Percentiles rank a stretch among this genome's conserved stretches.
These are phyloP conservation scores for Protonibea diacanthus DNA, from an alignment of 2,797 vertebrate genomes.

Conservation along the genomic window DNA sequence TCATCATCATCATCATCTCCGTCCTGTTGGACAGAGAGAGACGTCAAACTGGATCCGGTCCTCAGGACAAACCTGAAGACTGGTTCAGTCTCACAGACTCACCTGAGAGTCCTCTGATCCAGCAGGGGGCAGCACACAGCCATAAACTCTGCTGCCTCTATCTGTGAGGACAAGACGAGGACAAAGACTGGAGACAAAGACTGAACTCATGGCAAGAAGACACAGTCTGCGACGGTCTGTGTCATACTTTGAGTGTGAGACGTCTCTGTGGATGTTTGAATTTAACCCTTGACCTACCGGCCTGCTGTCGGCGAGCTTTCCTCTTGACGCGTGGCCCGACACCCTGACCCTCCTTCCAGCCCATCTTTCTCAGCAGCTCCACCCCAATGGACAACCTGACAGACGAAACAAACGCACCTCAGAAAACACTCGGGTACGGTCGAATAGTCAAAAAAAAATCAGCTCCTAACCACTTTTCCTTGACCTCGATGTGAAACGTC, in stretches of 20 bases:
- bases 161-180: conserved; percentile 72
- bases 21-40: conserved; percentile 69
- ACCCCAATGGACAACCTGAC: conserved; percentile 91
- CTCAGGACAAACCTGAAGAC: background rate
- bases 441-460: no score
- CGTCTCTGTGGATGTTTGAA: background rate
- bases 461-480: no score
- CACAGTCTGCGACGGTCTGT: background rate
- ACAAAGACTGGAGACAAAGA: no score
- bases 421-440: background rate
- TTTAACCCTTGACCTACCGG: conserved; percentile 73
- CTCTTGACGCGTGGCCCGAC: conserved; percentile 94
- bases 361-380: conserved; percentile 93
- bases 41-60: no score
- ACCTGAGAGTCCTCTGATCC: conserved; percentile 92
- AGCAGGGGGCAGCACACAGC: conserved; percentile 83
- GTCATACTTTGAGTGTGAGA: background rate
- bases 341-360: conserved; percentile 97
- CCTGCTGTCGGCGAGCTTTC: conserved; percentile 84
- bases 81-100: conserved; percentile 7
- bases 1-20: conserved; percentile 91
- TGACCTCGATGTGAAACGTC: no score
- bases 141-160: conserved; percentile 79
- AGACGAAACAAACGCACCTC: conserved; percentile 25
- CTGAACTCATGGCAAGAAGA: no score